These are phyloP conservation scores for Sialis lutaria DNA, from an alignment of 2,888 invertebrate genomes.

Conservation along the genomic window DNA sequence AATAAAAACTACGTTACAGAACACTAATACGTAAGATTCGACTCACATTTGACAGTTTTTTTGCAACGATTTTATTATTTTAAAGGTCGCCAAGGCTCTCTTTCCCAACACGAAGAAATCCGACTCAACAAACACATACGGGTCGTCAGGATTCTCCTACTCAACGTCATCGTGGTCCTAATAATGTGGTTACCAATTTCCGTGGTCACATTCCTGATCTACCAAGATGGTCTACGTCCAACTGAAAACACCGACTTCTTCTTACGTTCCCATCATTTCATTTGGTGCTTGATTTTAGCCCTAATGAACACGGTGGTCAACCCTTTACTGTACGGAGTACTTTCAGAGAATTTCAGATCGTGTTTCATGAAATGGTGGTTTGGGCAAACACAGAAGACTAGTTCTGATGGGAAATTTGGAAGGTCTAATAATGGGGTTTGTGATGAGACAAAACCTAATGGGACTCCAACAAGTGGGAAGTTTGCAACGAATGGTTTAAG, in stretches of 20 bases:
- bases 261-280: slow-evolving; percentile 31
- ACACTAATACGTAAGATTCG: no score
- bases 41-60: no score
- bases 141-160: slow-evolving; percentile 30
- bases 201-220: slow-evolving; percentile 32
- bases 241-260: slow-evolving; percentile 31
- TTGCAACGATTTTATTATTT: slow-evolving; percentile 8
- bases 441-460: slow-evolving; percentile 8
- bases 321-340: slow-evolving; percentile 34
- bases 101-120: slow-evolving; percentile 30
- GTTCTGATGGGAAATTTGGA: slow-evolving; percentile 8
- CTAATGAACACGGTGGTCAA: slow-evolving; percentile 35
- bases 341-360: slow-evolving; percentile 33
- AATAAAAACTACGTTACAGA: background rate
- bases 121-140: slow-evolving; percentile 33
- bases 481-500: slow-evolving; percentile 9
- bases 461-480: slow-evolving; percentile 14
- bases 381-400: slow-evolving; percentile 9
- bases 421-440: slow-evolving; percentile 3
- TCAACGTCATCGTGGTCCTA: slow-evolving; percentile 35
- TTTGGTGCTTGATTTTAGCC: slow-evolving; percentile 30
- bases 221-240: slow-evolving; percentile 30
- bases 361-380: slow-evolving; percentile 27
- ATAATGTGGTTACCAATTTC: slow-evolving; percentile 39
- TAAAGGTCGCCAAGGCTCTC: slow-evolving; percentile 23